These are phyloP conservation scores for Ceuthmochares aereus DNA, from an alignment of 2,113 vertebrate species.

Conservation along the genomic window DNA sequence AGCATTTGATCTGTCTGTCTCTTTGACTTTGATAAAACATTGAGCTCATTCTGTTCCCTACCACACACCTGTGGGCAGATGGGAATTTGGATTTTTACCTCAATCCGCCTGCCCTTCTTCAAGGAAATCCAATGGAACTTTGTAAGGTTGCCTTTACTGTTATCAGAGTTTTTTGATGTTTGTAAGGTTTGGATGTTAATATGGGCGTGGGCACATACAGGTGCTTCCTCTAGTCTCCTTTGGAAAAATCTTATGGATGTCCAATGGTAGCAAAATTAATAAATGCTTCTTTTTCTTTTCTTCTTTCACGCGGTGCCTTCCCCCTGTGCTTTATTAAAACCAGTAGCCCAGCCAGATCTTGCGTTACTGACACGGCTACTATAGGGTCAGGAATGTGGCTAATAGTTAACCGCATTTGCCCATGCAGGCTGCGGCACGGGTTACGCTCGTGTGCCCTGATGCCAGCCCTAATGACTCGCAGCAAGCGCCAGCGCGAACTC, in stretches of 20 bases:
- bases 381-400: background rate
- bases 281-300: background rate
- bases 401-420: background rate
- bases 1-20: rapidly evolving
- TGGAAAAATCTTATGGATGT: rapidly evolving
- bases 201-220: rapidly evolving
- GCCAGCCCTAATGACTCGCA: background rate
- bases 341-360: background rate
- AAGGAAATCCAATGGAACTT: background rate
- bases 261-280: background rate
- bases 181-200: background rate
- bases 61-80: background rate
- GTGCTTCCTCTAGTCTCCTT: background rate
- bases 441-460: rapidly evolving
- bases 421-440: background rate
- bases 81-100: background rate
- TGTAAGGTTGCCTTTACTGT: background rate
- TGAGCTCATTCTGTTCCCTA: background rate
- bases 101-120: background rate
- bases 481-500: rapidly evolving
- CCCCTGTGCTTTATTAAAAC: background rate
- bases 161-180: background rate
- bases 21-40: background rate
- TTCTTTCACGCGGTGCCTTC: background rate
- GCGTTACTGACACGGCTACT: background rate